Evolutionary conservation across 2,113 vertebrate species (phyloP), one percentile per base, ranked within the genome.

Genomic region (Oenanthe oenanthe): DNA sequence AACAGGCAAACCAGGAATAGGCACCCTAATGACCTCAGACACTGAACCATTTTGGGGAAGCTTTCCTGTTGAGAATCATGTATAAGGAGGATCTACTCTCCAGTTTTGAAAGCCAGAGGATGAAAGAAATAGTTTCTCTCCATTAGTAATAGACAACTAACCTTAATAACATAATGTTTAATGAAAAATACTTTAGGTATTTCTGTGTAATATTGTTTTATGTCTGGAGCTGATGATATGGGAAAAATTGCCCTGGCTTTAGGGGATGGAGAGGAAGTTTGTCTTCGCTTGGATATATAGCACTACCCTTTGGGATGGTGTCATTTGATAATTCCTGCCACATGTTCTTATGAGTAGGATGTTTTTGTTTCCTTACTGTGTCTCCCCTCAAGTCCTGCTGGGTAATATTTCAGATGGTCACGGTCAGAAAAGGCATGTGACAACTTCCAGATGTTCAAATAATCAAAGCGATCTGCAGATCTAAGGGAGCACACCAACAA

Each of bases 381-480:
- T 89, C 88, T 97, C 94, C 92, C 94, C 97, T 88, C 81, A 92
- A 92, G 94, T 97, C 96, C 96, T 97, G 96, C 96, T 95, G 97
- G 89, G 96, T 97, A 97, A 93, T 95, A 95, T 95, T 95, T 96
- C 97, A 98, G 95, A 97, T 97, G 96, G 94, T 97, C 96, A 96
- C 50, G 72, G 97, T 97, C 94, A 97, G 91, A 94, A 89, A 90
- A 92, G 71, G 89, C 89, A 57, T 98, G 96, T 97, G 97, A 98
- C 92, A 83, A 94, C 87, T 97, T 97, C 97, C 98, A 98, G 97
- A 98, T 98, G 98, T 97, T 96, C 88, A 86, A 97, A 89, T 82
- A 97, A 97, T 97, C 95, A 98, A 96, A 97, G 93, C 47, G 54
- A 95, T 92, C 94, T 96, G 89, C 94, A 97, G 95, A 97, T 97